Percentiles rank a stretch among this genome's conserved stretches.
phyloP scores from a whole-genome alignment of 2,888 invertebrate species.

The Temnothorax ravouxi region DNA sequence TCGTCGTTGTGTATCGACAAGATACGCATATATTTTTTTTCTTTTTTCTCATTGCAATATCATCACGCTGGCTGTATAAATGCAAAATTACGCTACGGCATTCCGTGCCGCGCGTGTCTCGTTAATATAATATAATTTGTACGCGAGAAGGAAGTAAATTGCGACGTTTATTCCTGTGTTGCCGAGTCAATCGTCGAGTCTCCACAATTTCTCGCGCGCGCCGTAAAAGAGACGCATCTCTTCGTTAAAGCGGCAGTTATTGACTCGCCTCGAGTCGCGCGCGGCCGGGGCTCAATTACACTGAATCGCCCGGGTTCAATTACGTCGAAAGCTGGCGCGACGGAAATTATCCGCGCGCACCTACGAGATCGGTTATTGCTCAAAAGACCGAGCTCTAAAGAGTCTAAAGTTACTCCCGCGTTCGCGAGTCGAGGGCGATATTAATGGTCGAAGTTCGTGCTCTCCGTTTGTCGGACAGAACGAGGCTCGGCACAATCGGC shows the following conservation, averaged over 20 bases:
- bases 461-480: background rate
- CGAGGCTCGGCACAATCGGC: background rate
- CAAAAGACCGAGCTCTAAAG: slow-evolving; percentile 36
- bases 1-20: background rate
- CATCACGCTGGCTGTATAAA: background rate
- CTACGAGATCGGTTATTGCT: slow-evolving; percentile 39
- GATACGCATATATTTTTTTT: background rate
- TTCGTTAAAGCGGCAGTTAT: slow-evolving; percentile 29
- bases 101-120: background rate
- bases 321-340: slow-evolving; percentile 31
- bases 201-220: background rate
- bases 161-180: background rate
- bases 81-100: background rate
- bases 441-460: slow-evolving; percentile 41
- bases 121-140: slow-evolving; percentile 9
- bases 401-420: slow-evolving; percentile 29
- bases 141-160: background rate
- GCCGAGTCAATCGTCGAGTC: background rate
- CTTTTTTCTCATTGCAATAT: background rate
- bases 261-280: slow-evolving; percentile 11
- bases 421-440: slow-evolving; percentile 10
- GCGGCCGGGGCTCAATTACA: slow-evolving; percentile 16
- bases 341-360: slow-evolving; percentile 36
- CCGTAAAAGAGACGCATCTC: background rate
- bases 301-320: slow-evolving; percentile 38